Percentiles rank a stretch among this genome's conserved stretches.
phyloP scores from a whole-genome alignment of 2,888 invertebrate species.

The Chydorus sphaericus region DNA sequence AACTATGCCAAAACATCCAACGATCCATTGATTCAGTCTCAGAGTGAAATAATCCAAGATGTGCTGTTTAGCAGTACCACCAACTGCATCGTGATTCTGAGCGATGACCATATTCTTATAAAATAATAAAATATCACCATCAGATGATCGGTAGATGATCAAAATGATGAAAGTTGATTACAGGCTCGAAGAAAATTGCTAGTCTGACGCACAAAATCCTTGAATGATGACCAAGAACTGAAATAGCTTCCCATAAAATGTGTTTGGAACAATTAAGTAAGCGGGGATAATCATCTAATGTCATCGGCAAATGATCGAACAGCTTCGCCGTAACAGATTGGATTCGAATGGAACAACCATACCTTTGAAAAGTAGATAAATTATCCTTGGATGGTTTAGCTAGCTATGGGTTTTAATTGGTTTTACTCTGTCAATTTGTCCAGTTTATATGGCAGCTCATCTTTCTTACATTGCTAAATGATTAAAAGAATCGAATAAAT shows the following conservation, averaged over 20 bases:
- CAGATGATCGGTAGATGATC: background rate
- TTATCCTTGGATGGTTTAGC: background rate
- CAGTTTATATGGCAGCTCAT: too few relatives aligned
- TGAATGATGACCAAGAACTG: conserved; percentile 64
- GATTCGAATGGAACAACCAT: conserved; percentile 59
- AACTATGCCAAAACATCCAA: conserved; percentile 38
- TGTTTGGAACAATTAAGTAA: conserved; percentile 66
- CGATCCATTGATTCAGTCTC: conserved; percentile 50
- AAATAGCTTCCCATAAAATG: conserved; percentile 92
- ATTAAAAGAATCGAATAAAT: too few relatives aligned
- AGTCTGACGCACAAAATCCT: conserved; percentile 56
- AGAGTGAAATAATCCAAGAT: conserved; percentile 78
- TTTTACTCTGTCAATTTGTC: conserved; percentile 63
- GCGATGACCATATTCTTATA: conserved; percentile 27
- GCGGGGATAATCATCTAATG: conserved; percentile 84
- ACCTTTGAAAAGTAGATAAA: background rate
- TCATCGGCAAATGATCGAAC: conserved; percentile 55
- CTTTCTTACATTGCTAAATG: too few relatives aligned
- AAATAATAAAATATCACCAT: too few relatives aligned
- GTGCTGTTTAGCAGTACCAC: conserved; percentile 72
- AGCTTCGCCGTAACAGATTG: conserved; percentile 67
- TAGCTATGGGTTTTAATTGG: too few relatives aligned
- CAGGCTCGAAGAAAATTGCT: conserved; percentile 58
- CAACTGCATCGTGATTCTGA: conserved; percentile 87
- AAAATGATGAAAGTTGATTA: conserved; percentile 16